Base-by-base conservation (phyloP, 2,113 vertebrate species). In the Notothenia coriiceps region DNA sequence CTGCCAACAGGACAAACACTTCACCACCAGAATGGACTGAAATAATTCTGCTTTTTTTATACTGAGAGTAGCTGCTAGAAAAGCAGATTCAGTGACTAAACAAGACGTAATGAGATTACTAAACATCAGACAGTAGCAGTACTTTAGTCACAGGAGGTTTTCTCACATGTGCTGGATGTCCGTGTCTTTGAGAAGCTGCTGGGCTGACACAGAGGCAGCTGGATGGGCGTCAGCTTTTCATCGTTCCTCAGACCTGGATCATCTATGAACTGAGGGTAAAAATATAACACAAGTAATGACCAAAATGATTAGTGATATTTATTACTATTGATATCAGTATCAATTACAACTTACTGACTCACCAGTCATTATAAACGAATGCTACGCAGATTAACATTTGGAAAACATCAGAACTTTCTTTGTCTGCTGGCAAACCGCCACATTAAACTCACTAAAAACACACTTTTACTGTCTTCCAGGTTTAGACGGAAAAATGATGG, bases 241-340 rank as follows among this genome's bases (percentile, higher is more conserved):
- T 94, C 93, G 7, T 94, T 95, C 84, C 79, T 93, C 78, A 95
- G 84, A 64, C 89, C 90, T 1, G 93, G 95, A 68, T 95, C 94
- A 60, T 95, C 93, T 65, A 95, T 89, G 83, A 95, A 95, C 95
- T 95, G 85, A 0, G 55, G 64, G 29, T 43, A 17, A 54, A 75
- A 10, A 65, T 8, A 63, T 12, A 47, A 29, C n/a, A 47, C 29
- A 2, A 22, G 33, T 54, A 2, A 79, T 15, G 20, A 40, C 15
- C 20, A 40, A 40, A 33, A 11, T 43, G n/a, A 20, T 47, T 43
- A 33, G 3, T 56, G 18, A 43, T 70, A 17, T 20, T 56, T 40
- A 22, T 60, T 10, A 44, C 22, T 43, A 18, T n/a, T 6, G 22
- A 18, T 25, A 6, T 18, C 15, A 35, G 50, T 11, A 25, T 18